Conservation (phyloP, 2,888 invertebrate species). For the Ceriagrion tenellum region DNA sequence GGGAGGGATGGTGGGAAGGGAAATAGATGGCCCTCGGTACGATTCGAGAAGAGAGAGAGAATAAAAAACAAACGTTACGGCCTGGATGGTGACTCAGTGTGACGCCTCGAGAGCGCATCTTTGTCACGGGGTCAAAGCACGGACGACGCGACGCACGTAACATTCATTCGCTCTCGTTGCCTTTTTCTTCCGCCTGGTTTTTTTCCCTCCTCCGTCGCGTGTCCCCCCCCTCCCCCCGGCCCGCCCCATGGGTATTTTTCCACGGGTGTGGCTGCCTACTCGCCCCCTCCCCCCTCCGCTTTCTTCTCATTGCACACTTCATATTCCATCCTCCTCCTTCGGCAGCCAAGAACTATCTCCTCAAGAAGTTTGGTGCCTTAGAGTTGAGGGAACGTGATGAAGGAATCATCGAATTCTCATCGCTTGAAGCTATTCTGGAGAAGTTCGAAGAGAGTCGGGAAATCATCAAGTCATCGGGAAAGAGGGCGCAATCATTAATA, state of each 20-base stretch:
- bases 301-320: background rate
- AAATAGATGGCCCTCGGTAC: background rate
- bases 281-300: background rate
- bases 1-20: background rate
- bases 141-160: background rate
- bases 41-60: background rate
- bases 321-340: background rate
- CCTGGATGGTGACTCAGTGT: constrained; percentile 49
- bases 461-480: too few species aligned
- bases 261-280: background rate
- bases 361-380: background rate
- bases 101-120: constrained; percentile 19
- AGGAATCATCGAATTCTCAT: background rate
- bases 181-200: too few species aligned
- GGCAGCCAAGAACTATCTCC: background rate
- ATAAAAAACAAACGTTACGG: background rate
- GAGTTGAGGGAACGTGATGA: background rate
- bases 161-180: background rate
- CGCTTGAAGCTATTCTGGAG: background rate
- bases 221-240: too few species aligned
- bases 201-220: background rate
- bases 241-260: background rate
- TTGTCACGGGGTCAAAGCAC: constrained; percentile 56
- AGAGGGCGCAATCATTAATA: too few species aligned
- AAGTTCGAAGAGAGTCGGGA: background rate